A percentile compares a stretch with the other conserved stretches of the same genome.
phyloP scores from a whole-genome alignment of 2,888 invertebrate species.

The Pristionchus entomophagus region DNA sequence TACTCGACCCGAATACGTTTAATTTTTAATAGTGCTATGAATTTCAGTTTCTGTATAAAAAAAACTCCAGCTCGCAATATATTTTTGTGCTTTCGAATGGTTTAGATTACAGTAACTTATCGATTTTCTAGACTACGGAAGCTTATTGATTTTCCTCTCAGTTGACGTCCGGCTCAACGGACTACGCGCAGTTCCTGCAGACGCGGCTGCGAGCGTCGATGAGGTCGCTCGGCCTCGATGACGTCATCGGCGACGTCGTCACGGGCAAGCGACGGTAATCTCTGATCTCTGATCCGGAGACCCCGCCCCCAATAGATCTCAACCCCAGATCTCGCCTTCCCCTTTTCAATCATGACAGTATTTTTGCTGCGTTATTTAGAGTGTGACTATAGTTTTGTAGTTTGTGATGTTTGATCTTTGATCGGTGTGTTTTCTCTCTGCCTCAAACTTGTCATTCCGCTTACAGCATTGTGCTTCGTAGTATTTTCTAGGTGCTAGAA shows the following conservation, averaged over 20 bases:
- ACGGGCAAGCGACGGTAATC: conserved; percentile 26
- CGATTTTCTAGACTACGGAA: no score
- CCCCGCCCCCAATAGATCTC: no score
- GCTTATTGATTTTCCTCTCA: no score
- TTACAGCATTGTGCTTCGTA: not conserved
- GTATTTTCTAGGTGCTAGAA: conserved; percentile 28
- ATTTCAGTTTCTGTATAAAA: no score
- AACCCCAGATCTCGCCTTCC: not conserved
- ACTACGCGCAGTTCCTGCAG: conserved; percentile 8
- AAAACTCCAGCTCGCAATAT: no score
- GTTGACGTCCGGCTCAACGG: conserved; percentile 28
- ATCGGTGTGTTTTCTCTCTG: not conserved
- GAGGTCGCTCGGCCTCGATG: conserved; percentile 14
- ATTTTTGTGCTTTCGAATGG: no score
- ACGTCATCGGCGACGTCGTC: conserved; percentile 21
- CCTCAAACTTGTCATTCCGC: not conserved
- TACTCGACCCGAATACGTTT: no score
- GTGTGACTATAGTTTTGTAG: no score
- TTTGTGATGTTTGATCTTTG: not conserved
- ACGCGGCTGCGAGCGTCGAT: not conserved
- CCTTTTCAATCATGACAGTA: not conserved
- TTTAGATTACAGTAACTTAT: no score
- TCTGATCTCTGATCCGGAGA: not conserved
- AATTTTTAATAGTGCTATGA: no score
- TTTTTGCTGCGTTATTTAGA: not conserved